Base-by-base conservation (phyloP, 2,888 invertebrate genomes). In the Theodoxus fluviatilis region DNA sequence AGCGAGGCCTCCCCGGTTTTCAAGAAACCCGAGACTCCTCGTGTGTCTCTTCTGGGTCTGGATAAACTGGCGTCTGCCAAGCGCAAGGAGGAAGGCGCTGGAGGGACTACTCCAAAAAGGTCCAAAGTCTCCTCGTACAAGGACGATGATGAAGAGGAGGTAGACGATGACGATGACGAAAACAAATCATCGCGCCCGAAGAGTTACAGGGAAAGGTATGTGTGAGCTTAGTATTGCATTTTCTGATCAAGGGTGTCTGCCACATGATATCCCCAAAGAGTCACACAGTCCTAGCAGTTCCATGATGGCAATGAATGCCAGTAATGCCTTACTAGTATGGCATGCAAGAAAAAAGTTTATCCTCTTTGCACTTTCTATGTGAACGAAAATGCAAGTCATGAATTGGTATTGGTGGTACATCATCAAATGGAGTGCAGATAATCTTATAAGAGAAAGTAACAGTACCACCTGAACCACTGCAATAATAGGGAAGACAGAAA, bases 51-150 rank as follows among this genome's bases (percentile, higher is more conserved):
- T 15, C 78, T 88, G 9, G 89, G 89, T 0, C 76, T 89, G 38
- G 89, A 89, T 71, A 82, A 78, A 73, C 77, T 89, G 15, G 88
- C 88, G 9, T 85, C 83, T 3, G 81, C 79, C 12, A 88, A 88
- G 74, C 77, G 87, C 9, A 80, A 73, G 1, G 69, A 70, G 31
- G 75, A 76, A 43, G 68, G 73, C 22, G 75, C 74, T 40, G 71
- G 73, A 25, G 74, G 74, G 25, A 72, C 18, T 12, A 76, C 75
- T 28, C 77, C 76, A 25, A 84, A 84, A 72, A 78, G 81, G 67
- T 84, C 84, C 2, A 83, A 77, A 73, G 79, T 83, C 4, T 73
- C 74, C 1, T 84, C 84, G 6, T 85, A 82, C 70, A 76, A 72
- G 70, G 82, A 83, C 71, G 81, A 80, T 55, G 77, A 78, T 18